Base-by-base conservation (phyloP, 2,888 invertebrate species). In the Parnassius glacialis region DNA sequence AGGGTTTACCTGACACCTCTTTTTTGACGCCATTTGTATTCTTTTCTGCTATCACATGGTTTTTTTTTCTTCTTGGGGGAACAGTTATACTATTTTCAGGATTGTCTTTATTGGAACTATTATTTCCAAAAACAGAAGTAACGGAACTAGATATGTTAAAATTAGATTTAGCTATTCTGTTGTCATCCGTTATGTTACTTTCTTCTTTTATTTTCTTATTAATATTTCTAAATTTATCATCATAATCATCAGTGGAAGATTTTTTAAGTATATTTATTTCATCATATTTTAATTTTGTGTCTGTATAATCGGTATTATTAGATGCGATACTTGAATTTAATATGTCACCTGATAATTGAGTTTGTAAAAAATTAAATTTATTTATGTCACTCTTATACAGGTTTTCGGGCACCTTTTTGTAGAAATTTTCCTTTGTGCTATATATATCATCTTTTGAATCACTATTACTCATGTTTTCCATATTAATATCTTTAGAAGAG, bases 41-140 rank as follows among this genome's bases (percentile, higher is more conserved):
- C 68, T 80, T 83, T 61, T 77, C 78, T 57, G 64, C 56, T 41
- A 74, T 64, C 2, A 70, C 67, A 54, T 73, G 68, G 59, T 78
- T 80, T 68, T 89, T 90, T 70, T 87, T 90, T 72, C 84, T 81
- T 78, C 90, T 83, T 51, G 91, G 91, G 64, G 91, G 91, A 61
- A 90, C 90, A 77, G 78, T 80, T 73, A 90, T 85, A 65, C 70
- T 82, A 65, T 78, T 71, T 71, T 83, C 82, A 71, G 75, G 72
- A 62, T 81, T 79, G 68, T 67, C 74, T 70, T 72, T 73, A 67
- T 54, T 70, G 63, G 67, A 58, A 61, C 75, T 68, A 60, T 59
- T 70, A 55, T 63, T 67, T 60, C 76, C 74, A 64, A 67, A 11
- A 56, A 64, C n/a, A 13, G 51, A 42, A 45, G 45, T 45, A 64